Conservation (phyloP, 2,797 vertebrate genomes). For the Aulostomus chinensis region DNA sequence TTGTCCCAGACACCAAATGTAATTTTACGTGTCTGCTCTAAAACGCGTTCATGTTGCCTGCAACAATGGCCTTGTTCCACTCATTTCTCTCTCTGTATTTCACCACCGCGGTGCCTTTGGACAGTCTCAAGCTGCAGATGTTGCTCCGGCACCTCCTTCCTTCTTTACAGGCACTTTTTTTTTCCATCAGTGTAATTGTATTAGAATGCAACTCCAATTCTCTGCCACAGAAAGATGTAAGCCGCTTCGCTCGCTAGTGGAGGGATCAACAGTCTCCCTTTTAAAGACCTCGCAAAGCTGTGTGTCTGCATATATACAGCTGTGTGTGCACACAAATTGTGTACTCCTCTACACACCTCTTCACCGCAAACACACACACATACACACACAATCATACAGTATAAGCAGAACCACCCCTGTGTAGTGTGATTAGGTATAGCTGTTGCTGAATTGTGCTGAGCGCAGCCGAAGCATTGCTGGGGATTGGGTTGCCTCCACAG, state of each 20-base stretch:
- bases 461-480: constrained; percentile 71
- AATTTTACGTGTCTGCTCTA: constrained; percentile 32
- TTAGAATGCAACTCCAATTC: constrained; percentile 73
- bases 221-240: constrained; percentile 72
- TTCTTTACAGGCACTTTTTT: constrained; percentile 54
- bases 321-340: constrained; percentile 14
- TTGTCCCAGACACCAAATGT: constrained; percentile 32
- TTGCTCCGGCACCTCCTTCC: constrained; percentile 47
- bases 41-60: constrained; percentile 35
- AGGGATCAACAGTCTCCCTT: constrained; percentile 72
- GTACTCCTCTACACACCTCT: constrained; percentile 21
- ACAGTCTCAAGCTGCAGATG: constrained; percentile 44
- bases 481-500: constrained; percentile 80
- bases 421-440: constrained; percentile 78
- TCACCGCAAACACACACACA: constrained; percentile 29
- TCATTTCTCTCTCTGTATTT: constrained; percentile 40
- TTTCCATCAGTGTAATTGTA: constrained; percentile 70
- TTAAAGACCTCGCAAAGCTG: constrained; percentile 59
- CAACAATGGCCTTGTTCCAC: constrained; percentile 51
- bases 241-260: constrained; percentile 70
- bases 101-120: constrained; percentile 38
- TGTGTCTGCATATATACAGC: constrained; percentile 24
- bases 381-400: constrained; percentile 31
- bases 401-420: constrained; percentile 67
- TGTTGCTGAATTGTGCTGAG: constrained; percentile 75